A percentile compares a stretch with the other conserved stretches of the same genome.
Conservation (phyloP, 2,113 vertebrate genomes). For the Microcebus ravelobensis region DNA sequence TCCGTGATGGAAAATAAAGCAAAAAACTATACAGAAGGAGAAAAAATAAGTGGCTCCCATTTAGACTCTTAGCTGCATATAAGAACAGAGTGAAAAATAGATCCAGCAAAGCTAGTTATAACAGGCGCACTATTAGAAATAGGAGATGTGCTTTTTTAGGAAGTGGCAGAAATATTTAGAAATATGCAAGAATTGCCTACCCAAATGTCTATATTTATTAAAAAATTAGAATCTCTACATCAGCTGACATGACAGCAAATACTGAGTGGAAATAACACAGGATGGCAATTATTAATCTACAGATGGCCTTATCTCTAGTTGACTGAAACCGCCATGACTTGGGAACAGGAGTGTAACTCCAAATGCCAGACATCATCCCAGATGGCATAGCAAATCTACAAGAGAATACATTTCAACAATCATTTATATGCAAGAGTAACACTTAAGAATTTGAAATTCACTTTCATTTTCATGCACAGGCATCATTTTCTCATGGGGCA, state of each 20-base stretch:
- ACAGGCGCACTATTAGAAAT: neutral
- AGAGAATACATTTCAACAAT: conserved; percentile 82
- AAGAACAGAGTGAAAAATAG: neutral
- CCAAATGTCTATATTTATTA: conserved; percentile 64
- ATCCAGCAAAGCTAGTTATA: neutral
- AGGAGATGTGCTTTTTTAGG: conserved; percentile 53
- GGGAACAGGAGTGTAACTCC: conserved; percentile 79
- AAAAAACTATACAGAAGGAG: neutral
- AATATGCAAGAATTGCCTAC: conserved; percentile 3
- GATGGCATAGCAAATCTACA: conserved; percentile 77
- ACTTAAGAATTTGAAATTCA: conserved; percentile 80
- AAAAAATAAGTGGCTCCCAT: conserved; percentile 29
- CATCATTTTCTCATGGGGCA: conserved; percentile 59
- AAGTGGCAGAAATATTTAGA: conserved; percentile 35
- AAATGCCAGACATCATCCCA: conserved; percentile 82
- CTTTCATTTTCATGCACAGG: conserved; percentile 55
- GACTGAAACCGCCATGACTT: conserved; percentile 82
- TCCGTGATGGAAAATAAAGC: neutral
- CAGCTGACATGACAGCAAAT: conserved; percentile 62
- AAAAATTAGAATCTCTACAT: conserved; percentile 64
- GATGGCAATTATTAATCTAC: conserved; percentile 84
- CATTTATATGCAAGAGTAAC: conserved; percentile 77
- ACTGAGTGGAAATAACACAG: conserved; percentile 79
- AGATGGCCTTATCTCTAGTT: conserved; percentile 82
- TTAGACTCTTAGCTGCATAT: conserved; percentile 22